phyloP scores from a whole-genome alignment of 1,140 invertebrate genomes.

The Leptinotarsa texana region DNA sequence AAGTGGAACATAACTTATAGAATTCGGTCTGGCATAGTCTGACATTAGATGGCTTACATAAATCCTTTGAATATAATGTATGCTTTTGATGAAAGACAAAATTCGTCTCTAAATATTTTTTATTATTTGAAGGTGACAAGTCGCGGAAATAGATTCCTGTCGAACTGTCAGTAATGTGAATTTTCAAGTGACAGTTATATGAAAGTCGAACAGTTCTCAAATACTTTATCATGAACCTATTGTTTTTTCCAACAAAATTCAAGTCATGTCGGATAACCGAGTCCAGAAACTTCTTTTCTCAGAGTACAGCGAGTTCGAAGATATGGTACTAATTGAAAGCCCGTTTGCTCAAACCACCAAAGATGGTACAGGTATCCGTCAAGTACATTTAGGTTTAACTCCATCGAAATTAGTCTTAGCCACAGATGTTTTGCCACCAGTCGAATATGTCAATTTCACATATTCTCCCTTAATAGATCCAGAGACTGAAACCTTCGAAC shows the following conservation, averaged over 20 bases:
- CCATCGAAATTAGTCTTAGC: constrained; percentile 62
- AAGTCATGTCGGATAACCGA: constrained; percentile 56
- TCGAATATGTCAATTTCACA: constrained; percentile 45
- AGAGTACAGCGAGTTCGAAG: constrained; percentile 64
- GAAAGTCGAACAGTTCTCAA: neutral
- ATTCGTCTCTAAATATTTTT: too few species aligned
- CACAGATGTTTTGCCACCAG: constrained; percentile 56
- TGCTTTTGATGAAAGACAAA: too few species aligned
- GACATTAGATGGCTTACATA: too few species aligned
- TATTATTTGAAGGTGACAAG: too few species aligned
- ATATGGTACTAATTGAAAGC: constrained; percentile 64
- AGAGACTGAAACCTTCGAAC: constrained; percentile 62
- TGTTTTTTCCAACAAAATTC: constrained; percentile 25
- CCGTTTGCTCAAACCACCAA: constrained; percentile 66
- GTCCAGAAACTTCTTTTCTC: constrained; percentile 63
- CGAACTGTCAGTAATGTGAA: constrained; percentile 19
- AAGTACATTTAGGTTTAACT: constrained; percentile 64
- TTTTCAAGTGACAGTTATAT: constrained; percentile 24
- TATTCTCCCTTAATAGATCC: constrained; percentile 57
- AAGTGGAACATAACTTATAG: too few species aligned
- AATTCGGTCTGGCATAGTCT: too few species aligned
- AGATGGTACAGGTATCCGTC: constrained; percentile 60
- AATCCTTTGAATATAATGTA: too few species aligned
- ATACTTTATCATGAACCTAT: constrained; percentile 22
- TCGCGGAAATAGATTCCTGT: neutral